Base-by-base conservation (phyloP, 2,797 vertebrate species). In the Numenius phaeopus region DNA sequence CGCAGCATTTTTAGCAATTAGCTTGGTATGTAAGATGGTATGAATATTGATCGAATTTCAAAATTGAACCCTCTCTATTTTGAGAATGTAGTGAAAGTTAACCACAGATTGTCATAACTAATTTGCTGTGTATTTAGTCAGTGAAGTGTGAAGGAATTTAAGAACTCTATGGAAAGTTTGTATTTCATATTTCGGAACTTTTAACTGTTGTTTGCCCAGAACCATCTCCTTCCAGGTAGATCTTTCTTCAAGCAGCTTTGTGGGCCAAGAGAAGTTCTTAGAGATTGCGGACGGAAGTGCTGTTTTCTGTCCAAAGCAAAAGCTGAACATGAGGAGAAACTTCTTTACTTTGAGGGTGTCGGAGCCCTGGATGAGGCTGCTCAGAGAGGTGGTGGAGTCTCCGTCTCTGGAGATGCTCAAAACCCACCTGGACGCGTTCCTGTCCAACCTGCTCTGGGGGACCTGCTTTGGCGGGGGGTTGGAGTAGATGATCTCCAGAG, bases 21-120 rank as follows among this genome's bases (percentile, higher is more conserved):
- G 77, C 94, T 92, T 95, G 44, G 83, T 90, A 83, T 88, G 29
- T 72, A 85, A 94, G 72, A 78, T 85, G 58, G 40, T 84, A 80
- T 91, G 87, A 95, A 85, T 97, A 97, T 94, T 93, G 96, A 97
- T 97, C 83, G 91, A 19, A 96, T 95, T 97, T 97, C 83, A 79
- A 72, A 97, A 91, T 42, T 77, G 70, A 96, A 76, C 94, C 67
- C 67, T 97, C 70, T 94, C 50, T 79, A 62, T 94, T 97, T 94
- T 95, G 91, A 83, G 81, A 95, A 69, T 39, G 34, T 78, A 88
- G 78, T 83, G 78, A 89, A 96, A 97, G 90, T 94, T 83, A 96
- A 96, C 78, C 37, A 42, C 37, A 87, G 90, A 73, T 81, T 94
- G 72, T 95, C 86, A 64, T 77, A 95, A 86, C 58, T 94, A 70